phyloP scores from a whole-genome alignment of 2,888 invertebrate species.

The Liopterus haemorrhoidalis region DNA sequence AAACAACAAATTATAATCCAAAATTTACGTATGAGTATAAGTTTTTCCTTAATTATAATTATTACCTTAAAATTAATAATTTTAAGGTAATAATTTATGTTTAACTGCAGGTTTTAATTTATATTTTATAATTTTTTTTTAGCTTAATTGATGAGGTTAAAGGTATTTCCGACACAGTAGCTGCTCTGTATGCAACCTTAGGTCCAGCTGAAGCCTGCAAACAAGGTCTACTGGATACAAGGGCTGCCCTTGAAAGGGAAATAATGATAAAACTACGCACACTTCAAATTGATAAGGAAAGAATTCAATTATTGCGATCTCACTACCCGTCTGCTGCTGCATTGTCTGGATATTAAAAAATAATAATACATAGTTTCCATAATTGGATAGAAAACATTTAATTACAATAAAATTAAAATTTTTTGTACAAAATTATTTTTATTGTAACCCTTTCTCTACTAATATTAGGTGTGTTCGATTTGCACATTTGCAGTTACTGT shows the following conservation, averaged over 20 bases:
- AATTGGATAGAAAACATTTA: neutral
- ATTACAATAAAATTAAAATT: neutral
- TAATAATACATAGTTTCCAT: neutral
- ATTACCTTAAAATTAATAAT: too few species aligned
- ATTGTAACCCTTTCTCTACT: too few species aligned
- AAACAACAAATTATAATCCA: too few species aligned
- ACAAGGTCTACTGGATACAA: constrained; percentile 51
- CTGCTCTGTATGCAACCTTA: constrained; percentile 59
- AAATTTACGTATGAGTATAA: too few species aligned
- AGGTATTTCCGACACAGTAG: constrained; percentile 62
- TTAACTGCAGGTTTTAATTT: too few species aligned
- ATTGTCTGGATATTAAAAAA: constrained; percentile 52
- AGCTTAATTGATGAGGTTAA: constrained; percentile 69
- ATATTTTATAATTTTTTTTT: too few species aligned
- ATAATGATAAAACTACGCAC: constrained; percentile 66
- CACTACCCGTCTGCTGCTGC: constrained; percentile 66
- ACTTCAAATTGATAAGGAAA: constrained; percentile 61
- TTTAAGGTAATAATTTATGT: too few species aligned
- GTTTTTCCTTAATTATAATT: too few species aligned
- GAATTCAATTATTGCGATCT: constrained; percentile 60
- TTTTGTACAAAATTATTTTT: neutral
- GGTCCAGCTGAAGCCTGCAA: constrained; percentile 58
- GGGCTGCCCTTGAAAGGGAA: constrained; percentile 59
- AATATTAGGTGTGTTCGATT: too few species aligned
- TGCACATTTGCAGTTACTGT: too few species aligned